Base-by-base conservation (phyloP, 2,888 invertebrate genomes). In the Cactoblastis cactorum region DNA sequence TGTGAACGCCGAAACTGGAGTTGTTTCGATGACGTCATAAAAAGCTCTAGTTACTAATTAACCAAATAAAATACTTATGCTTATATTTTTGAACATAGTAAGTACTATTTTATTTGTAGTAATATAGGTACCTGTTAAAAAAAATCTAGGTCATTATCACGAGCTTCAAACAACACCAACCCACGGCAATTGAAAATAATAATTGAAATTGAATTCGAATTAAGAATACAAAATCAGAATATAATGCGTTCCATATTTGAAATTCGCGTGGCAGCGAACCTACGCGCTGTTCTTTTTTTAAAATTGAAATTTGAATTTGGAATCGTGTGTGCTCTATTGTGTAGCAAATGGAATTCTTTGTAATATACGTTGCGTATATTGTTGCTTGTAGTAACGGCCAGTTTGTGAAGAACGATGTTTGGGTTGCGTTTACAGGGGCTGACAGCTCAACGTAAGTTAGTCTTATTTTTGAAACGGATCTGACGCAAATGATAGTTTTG, bases 251-350 rank as follows among this genome's bases (percentile, higher is more conserved):
- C 79, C 80, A 78, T 80, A 78, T 85, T 84, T 77, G 78, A 84
- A 85, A 77, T 82, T 80, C 74, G 77, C 80, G 75, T 65, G 71
- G 69, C 61, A 62, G 64, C 69, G 71, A 68, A 61, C 68, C 66
- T 70, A 69, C 69, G 66, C 71, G 71, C 69, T 71, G 74, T 77
- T 79, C 75, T 77, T 75, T 80, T 77, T 78, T 75, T 62, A 61
- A 65, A 73, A 65, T 71, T 63, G 62, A 82, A 79, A 77, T 81
- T 86, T 80, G 80, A 86, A 85, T 88, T 88, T 74, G 71, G 81
- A 81, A 81, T 82, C 83, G 82, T 81, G 80, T 86, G 79, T 83
- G 82, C 82, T 84, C 83, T 84, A 86, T 86, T 88, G 86, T 86
- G 70, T 76, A 68, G 79, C 77, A 80, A 87, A 84, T 84, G 78